Evolutionary conservation across 2,113 vertebrate genomes (phyloP), one percentile per base, ranked within the genome.

Genomic region (Setophaga coronata): DNA sequence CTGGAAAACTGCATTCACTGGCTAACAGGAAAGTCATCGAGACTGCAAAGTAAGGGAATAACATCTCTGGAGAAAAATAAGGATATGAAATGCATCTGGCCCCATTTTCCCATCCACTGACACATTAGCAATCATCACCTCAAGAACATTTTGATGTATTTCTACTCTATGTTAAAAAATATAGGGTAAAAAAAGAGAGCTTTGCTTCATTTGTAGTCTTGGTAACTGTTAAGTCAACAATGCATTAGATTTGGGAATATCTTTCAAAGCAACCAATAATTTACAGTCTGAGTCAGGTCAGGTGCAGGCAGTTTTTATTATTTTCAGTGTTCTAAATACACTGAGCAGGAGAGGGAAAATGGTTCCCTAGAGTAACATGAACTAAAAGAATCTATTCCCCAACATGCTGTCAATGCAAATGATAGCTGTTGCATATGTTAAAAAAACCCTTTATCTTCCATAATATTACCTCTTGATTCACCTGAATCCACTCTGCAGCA

Each of bases 171-270:
- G 5, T 60, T 28, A 6, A 48, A 76, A 36, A 76, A 38, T 69
- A 11, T 0, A 6, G 3, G 3, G 8, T 1, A 1, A 1, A 19
- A 43, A 50, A 36, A 36, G 3, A 40, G 17, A 50, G 2, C 10
- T 3, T 23, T 62, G 19, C 47, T 70, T 78, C 20, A 51, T 8
- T 29, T 42, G 12, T 8, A 89, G 42, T 29, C 42, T 80, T 69
- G 18, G 56, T 48, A 90, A 90, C 36, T 53, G 15, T 45, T 34
- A 85, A 90, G n/a, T 36, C 60, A 90, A 78, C 82, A 85, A 23
- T 36, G 17, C 25, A 42, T 5, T 89, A 31, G 20, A 82, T 64
- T 17, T 71, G 3, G 43, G 38, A 87, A 56, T 57, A 25, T 29
- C 40, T 77, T 89, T 50, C 45, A 76, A 67, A 73, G 53, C 43